These are phyloP conservation scores for Gymnobelideus leadbeateri DNA, from an alignment of 2,113 vertebrate genomes.

Conservation along the genomic window DNA sequence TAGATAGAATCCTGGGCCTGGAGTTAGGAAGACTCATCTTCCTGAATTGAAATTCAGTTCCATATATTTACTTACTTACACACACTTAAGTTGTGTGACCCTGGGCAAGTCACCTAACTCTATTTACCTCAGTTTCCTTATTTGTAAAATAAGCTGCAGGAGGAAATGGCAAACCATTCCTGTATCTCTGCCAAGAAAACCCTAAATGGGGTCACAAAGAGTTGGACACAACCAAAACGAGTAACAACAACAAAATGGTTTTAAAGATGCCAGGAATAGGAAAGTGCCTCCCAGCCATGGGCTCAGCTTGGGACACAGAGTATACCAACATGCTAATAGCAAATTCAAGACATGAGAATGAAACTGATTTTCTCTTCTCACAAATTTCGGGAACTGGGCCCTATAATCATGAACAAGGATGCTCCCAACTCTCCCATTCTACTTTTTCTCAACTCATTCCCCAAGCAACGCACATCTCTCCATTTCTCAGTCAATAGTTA, in stretches of 20 bases:
- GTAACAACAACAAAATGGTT: too few relatives aligned
- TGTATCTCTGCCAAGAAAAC: too few relatives aligned
- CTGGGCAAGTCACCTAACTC: too few relatives aligned
- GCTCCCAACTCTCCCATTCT: background rate
- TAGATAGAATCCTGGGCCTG: too few relatives aligned
- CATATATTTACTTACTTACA: background rate
- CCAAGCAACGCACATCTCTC: background rate
- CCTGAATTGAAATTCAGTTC: background rate
- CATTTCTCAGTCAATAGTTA: background rate
- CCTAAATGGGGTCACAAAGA: too few relatives aligned
- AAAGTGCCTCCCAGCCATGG: background rate
- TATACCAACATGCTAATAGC: background rate
- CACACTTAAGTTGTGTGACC: too few relatives aligned
- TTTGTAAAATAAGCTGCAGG: too few relatives aligned
- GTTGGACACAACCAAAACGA: too few relatives aligned
- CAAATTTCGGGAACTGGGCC: background rate
- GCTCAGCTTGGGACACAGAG: background rate
- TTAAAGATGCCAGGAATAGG: background rate
- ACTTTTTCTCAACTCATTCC: background rate
- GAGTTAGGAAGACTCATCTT: background rate
- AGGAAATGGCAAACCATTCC: too few relatives aligned
- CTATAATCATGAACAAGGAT: accelerated
- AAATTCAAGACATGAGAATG: background rate
- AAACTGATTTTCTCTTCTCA: background rate
- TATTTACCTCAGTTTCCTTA: too few relatives aligned